phyloP scores from a whole-genome alignment of 2,888 invertebrate genomes.

The Andrena fulva region DNA sequence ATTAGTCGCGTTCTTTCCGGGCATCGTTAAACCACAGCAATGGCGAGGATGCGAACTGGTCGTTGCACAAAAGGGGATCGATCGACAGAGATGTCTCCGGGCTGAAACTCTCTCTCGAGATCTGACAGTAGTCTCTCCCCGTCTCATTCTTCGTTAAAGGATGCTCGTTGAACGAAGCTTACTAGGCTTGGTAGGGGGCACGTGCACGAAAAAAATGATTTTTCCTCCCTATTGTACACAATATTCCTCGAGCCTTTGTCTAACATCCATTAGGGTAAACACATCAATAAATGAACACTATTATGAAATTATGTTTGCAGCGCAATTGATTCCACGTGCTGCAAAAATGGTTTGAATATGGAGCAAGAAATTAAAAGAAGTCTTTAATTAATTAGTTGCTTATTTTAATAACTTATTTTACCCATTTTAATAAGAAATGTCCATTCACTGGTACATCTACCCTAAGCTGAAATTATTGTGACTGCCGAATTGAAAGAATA shows the following conservation, averaged over 20 bases:
- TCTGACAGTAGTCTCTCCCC: constrained; percentile 14
- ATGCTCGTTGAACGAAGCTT: constrained; percentile 9
- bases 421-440: too few species aligned
- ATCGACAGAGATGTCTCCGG: constrained; percentile 35
- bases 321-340: too few species aligned
- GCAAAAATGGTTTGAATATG: too few species aligned
- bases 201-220: not conserved
- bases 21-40: constrained; percentile 40
- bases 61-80: constrained; percentile 42
- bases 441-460: too few species aligned
- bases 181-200: not conserved
- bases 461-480: not conserved
- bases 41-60: constrained; percentile 17
- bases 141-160: constrained; percentile 9
- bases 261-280: not conserved
- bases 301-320: too few species aligned
- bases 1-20: constrained; percentile 24
- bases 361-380: too few species aligned
- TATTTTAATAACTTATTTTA: too few species aligned
- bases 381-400: too few species aligned
- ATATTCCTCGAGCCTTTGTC: not conserved
- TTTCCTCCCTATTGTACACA: not conserved
- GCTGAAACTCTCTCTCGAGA: constrained; percentile 34
- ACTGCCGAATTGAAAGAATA: not conserved
- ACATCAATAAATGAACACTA: too few species aligned